Evolutionary conservation across 2,888 invertebrate genomes (phyloP).

Genomic region (Agrypnus murinus): DNA sequence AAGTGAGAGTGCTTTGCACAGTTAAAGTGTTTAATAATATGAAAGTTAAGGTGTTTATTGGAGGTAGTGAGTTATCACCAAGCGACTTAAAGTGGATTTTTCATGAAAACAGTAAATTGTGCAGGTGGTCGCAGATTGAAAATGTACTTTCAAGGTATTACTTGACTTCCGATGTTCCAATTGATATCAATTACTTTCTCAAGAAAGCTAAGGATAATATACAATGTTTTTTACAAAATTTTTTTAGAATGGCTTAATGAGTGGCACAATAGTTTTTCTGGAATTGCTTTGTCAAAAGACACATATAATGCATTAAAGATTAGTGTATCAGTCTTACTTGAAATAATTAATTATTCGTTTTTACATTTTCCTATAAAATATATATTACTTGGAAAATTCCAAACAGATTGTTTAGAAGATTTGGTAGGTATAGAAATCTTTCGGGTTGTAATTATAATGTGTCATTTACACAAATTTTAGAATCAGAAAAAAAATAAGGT

Average conservation of each 20-base stretch:
- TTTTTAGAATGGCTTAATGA: conserved; percentile 45
- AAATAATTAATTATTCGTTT: conserved; percentile 28
- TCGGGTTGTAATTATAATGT: conserved; percentile 46
- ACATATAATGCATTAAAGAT: conserved; percentile 31
- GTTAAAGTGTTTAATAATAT: too few relatives aligned
- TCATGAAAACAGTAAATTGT: too few relatives aligned
- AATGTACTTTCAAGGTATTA: too few relatives aligned
- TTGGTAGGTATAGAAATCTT: conserved; percentile 40
- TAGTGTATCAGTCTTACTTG: conserved; percentile 27
- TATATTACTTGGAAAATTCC: conserved; percentile 44
- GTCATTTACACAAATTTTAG: conserved; percentile 41
- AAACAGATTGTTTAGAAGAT: conserved; percentile 49
- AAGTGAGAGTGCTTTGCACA: too few relatives aligned
- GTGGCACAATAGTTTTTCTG: conserved; percentile 31
- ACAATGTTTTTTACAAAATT: too few relatives aligned
- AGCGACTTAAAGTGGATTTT: too few relatives aligned
- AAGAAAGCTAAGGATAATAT: too few relatives aligned
- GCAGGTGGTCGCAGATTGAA: too few relatives aligned
- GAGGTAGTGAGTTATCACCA: too few relatives aligned
- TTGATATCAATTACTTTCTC: too few relatives aligned
- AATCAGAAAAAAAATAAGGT: conserved; percentile 47
- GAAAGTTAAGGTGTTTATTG: too few relatives aligned
- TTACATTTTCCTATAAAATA: conserved; percentile 22
- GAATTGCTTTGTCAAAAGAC: conserved; percentile 34
- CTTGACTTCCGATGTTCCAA: too few relatives aligned